Conservation (phyloP, 2,113 vertebrate genomes). For the Lepidiolamprologus cunningtoni region DNA sequence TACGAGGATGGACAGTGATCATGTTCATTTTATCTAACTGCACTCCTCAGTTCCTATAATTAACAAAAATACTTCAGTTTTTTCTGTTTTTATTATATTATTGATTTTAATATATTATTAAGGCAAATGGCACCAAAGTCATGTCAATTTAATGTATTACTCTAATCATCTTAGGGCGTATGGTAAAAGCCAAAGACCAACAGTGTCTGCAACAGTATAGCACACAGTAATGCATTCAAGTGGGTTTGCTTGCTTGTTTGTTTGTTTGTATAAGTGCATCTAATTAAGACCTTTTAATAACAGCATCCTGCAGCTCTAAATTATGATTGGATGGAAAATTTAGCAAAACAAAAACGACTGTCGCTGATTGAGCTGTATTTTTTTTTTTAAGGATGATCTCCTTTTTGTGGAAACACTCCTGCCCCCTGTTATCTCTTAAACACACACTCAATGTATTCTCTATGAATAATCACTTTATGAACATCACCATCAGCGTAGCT, state of each 20-base stretch:
- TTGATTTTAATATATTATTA: neutral
- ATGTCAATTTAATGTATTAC: neutral
- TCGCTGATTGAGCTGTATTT: neutral
- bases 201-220: neutral
- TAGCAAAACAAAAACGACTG: neutral
- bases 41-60: neutral
- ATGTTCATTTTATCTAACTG: neutral
- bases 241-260: neutral
- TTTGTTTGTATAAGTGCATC: neutral
- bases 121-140: neutral
- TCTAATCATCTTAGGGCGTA: accelerated
- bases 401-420: neutral
- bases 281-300: neutral
- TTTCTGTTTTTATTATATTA: neutral
- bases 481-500: slow-evolving; percentile 15
- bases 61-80: neutral
- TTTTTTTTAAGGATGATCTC: slow-evolving; percentile 1
- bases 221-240: neutral
- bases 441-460: neutral
- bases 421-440: neutral
- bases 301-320: neutral
- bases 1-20: neutral
- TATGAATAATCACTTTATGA: slow-evolving; percentile 40
- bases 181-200: neutral
- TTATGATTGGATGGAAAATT: neutral